phyloP scores from a whole-genome alignment of 2,888 invertebrate genomes.

The Gari tellinella region DNA sequence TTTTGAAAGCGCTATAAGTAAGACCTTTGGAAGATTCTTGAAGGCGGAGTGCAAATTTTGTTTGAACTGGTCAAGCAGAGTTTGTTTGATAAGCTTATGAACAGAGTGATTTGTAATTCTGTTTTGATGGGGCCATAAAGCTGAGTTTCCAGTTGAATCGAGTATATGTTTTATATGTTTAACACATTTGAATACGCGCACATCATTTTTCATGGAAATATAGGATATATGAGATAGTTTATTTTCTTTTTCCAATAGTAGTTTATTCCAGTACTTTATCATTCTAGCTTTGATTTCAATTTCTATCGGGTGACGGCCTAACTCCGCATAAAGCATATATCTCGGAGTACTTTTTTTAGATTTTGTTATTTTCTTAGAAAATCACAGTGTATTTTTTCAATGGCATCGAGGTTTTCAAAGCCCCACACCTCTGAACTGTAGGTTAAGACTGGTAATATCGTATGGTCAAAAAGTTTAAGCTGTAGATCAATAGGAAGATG shows the following conservation, averaged over 20 bases:
- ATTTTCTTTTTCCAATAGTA: not conserved
- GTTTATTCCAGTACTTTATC: slow-evolving; percentile 12
- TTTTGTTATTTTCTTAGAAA: slow-evolving; percentile 5
- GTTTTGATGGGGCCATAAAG: too few species aligned
- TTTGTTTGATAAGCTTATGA: too few species aligned
- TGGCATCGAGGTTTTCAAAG: slow-evolving; percentile 10
- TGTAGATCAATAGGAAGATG: slow-evolving; percentile 10
- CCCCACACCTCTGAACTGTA: slow-evolving; percentile 5
- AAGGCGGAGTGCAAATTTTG: too few species aligned
- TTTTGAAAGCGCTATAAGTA: too few species aligned
- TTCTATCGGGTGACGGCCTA: not conserved
- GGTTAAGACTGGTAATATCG: slow-evolving; percentile 6
- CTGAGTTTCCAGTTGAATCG: too few species aligned
- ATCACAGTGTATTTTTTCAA: slow-evolving; percentile 9
- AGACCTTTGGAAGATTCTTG: too few species aligned
- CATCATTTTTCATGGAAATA: too few species aligned
- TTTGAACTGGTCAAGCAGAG: too few species aligned
- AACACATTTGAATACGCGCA: too few species aligned
- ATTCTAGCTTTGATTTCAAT: slow-evolving; percentile 9
- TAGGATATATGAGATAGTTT: too few species aligned
- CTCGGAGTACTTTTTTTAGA: slow-evolving; percentile 8
- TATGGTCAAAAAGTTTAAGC: slow-evolving; percentile 9
- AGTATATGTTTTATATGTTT: too few species aligned
- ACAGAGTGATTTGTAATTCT: too few species aligned
- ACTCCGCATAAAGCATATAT: slow-evolving; percentile 14